Conservation (phyloP, 1,140 invertebrate genomes). For the Bombus cullumanus region DNA sequence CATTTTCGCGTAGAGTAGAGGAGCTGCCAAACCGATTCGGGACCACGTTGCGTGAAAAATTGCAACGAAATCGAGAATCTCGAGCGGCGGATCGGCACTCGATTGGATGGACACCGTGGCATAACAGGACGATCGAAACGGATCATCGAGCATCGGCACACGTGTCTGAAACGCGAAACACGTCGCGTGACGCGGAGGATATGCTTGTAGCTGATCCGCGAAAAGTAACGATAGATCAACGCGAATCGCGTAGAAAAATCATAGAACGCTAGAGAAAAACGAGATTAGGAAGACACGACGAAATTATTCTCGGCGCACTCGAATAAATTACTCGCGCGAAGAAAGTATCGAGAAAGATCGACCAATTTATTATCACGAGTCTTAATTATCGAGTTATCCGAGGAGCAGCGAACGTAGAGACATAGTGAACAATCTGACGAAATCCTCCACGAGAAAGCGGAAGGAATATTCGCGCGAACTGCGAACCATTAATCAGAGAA, state of each 20-base stretch:
- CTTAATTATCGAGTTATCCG: neutral
- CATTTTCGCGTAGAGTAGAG: conserved; percentile 59
- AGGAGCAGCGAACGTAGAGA: neutral
- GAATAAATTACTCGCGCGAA: neutral
- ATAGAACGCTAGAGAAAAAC: neutral
- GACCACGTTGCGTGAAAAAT: conserved; percentile 16
- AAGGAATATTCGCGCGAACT: neutral
- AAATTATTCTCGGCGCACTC: neutral
- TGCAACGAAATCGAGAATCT: neutral
- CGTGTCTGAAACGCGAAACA: neutral
- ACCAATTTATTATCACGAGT: neutral
- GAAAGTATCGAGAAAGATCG: neutral
- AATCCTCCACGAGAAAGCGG: conserved; percentile 10
- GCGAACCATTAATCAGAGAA: neutral
- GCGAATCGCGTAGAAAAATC: neutral
- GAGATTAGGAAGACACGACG: neutral
- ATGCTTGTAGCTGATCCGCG: neutral
- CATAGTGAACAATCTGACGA: neutral
- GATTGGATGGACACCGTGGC: neutral
- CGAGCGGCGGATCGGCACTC: neutral
- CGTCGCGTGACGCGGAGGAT: neutral
- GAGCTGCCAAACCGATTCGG: conserved; percentile 3
- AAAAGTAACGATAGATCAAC: neutral
- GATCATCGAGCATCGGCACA: neutral
- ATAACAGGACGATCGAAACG: neutral